phyloP scores from a whole-genome alignment of 2,113 vertebrate genomes.

The Cyprinus carpio region DNA sequence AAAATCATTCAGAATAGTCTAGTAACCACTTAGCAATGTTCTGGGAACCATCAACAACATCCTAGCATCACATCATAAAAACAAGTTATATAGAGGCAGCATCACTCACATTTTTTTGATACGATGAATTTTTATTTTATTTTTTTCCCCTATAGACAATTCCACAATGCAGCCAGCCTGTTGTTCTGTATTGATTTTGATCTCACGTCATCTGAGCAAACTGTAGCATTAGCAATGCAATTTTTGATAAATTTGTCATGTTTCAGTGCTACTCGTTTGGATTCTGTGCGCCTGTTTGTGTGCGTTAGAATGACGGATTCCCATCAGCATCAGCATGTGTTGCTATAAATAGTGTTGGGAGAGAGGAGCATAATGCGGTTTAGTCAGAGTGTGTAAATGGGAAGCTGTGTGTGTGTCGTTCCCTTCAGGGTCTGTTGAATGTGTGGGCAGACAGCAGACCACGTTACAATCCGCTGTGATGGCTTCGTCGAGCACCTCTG shows the following conservation, averaged over 20 bases:
- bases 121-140: neutral
- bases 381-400: constrained; percentile 52
- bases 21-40: too few species aligned
- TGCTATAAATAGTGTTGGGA: constrained; percentile 54
- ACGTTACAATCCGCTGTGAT: constrained; percentile 38
- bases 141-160: neutral
- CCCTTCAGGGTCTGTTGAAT: constrained; percentile 22
- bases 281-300: constrained; percentile 1
- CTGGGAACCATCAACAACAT: neutral
- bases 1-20: too few species aligned
- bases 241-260: neutral
- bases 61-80: neutral
- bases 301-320: constrained; percentile 27
- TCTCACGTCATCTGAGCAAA: neutral
- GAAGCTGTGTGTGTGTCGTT: constrained; percentile 29
- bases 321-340: constrained; percentile 23
- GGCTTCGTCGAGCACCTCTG: neutral
- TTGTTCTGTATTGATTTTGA: neutral
- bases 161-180: neutral
- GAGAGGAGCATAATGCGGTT: constrained; percentile 42
- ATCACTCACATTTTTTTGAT: neutral
- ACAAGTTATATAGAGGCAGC: too few species aligned
- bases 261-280: constrained; percentile 3
- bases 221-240: neutral
- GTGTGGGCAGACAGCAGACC: constrained; percentile 51